Evolutionary conservation across 2,888 invertebrate species (phyloP).

Genomic region (Panopea generosa): DNA sequence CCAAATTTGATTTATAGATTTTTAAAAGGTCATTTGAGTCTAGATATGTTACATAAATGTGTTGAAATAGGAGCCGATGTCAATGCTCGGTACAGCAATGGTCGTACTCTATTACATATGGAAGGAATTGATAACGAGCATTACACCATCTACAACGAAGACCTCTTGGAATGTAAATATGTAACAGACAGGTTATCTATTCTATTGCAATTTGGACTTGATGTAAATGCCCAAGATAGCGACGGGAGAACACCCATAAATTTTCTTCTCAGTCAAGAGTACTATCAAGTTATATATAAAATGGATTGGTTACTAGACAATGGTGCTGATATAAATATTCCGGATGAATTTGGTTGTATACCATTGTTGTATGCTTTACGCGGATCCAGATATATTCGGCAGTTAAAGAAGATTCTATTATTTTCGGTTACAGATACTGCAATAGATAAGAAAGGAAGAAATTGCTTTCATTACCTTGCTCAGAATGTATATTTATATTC

Average conservation of each 20-base stretch:
- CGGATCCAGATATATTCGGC: not conserved
- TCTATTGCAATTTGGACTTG: not conserved
- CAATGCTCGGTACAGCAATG: too few species aligned
- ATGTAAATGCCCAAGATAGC: not conserved
- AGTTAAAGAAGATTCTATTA: not conserved
- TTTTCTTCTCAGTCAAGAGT: not conserved
- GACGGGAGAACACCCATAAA: not conserved
- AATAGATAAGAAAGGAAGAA: not conserved
- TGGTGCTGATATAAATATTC: slow-evolving; percentile 3
- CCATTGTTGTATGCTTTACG: not conserved
- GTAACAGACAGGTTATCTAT: too few species aligned
- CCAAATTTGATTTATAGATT: too few species aligned
- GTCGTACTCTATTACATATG: too few species aligned
- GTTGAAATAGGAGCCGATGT: not conserved
- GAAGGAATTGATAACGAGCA: too few species aligned
- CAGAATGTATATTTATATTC: too few species aligned
- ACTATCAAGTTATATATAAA: not conserved
- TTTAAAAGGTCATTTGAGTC: too few species aligned
- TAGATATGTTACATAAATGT: not conserved
- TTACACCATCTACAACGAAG: too few species aligned
- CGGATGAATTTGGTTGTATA: not conserved
- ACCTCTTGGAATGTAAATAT: too few species aligned
- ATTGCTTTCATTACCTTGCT: not conserved
- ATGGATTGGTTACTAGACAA: not conserved
- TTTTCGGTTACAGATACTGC: not conserved